These are phyloP conservation scores for Dolichallabes microphthalmus DNA, from an alignment of 2,113 vertebrate species.

Conservation along the genomic window DNA sequence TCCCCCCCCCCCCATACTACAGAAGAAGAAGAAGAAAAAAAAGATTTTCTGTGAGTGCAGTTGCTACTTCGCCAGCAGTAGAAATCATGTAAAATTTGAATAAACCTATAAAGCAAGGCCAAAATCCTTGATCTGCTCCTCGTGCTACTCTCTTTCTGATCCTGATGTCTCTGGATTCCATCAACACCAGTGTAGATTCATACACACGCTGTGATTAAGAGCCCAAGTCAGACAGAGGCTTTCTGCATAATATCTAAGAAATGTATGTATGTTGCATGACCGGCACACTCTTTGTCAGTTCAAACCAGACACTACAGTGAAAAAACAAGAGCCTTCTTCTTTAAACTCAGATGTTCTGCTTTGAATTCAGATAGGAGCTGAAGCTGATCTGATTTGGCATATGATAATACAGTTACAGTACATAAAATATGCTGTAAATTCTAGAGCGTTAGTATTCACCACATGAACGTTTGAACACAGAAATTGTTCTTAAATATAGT, in stretches of 20 bases:
- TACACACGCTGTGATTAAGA: constrained; percentile 47
- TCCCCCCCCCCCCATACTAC: neutral
- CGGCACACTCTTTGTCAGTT: constrained; percentile 22
- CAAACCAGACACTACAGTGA: constrained; percentile 15
- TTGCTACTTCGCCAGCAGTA: neutral
- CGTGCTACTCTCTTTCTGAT: constrained; percentile 38
- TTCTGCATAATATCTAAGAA: constrained; percentile 41
- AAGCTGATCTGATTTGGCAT: neutral
- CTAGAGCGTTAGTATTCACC: neutral
- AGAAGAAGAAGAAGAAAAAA: neutral
- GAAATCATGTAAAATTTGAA: constrained; percentile 19
- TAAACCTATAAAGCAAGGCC: constrained; percentile 29
- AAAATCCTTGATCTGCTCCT: neutral
- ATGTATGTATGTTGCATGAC: constrained; percentile 48
- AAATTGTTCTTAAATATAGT: constrained; percentile 29
- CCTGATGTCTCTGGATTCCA: constrained; percentile 39
- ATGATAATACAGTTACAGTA: constrained; percentile 1
- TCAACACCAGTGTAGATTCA: constrained; percentile 39
- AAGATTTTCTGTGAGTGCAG: neutral
- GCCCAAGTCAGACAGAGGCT: constrained; percentile 37
- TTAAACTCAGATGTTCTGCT: constrained; percentile 35
- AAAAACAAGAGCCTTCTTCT: constrained; percentile 39
- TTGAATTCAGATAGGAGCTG: neutral
- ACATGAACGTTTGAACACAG: neutral
- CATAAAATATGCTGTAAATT: neutral